Evolutionary conservation across 2,888 invertebrate genomes (phyloP), one percentile per base, ranked within the genome.

Genomic region (Fragum fragum): DNA sequence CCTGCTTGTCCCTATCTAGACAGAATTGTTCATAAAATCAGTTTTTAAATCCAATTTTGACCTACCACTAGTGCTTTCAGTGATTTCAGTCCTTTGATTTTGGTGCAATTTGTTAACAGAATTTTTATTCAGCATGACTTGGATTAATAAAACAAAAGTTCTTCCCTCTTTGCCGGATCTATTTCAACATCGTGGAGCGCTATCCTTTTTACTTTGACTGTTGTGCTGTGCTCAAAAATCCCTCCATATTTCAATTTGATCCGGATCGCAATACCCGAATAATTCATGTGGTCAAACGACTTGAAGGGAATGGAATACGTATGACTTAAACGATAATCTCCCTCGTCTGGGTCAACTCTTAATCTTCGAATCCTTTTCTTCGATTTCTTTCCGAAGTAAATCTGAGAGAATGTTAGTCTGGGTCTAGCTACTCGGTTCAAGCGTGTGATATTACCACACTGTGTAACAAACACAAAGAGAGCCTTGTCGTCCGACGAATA

Each of bases 401-500:
- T 14, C 29, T 29, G 59, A 16, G 26, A 18, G 29, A 59, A 59
- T 1, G 1, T 23, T 18, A 26, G 16, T 5, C 28, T 16, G 0
- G 26, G 28, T 6, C 26, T 59, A 16, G 23, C 14, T 11, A 16
- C 28, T 16, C 28, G 9, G 9, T 26, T 26, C 11, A 29, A 6
- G 16, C 28, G 26, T 18, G 16, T 59, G 0, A 59, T 16, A 18
- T 29, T 26, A 6, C 59, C 59, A 26, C 59, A 59, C 18, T 59
- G 59, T 59, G 59, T 59, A 1, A 59, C 59, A 18, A 59, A 59
- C 26, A 59, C 59, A 59, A 59, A 59, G 1, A 59, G 26, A 16
- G 16, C 23, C 26, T 26, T 59, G 9, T 59, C 59, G 26, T 59
- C 59, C 26, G 59, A 59, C 7, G 59, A 59, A 59, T 59, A 59